A percentile compares a stretch with the other conserved stretches of the same genome.
Evolutionary conservation across 2,888 invertebrate genomes (phyloP).

Genomic region (Neria commutata): DNA sequence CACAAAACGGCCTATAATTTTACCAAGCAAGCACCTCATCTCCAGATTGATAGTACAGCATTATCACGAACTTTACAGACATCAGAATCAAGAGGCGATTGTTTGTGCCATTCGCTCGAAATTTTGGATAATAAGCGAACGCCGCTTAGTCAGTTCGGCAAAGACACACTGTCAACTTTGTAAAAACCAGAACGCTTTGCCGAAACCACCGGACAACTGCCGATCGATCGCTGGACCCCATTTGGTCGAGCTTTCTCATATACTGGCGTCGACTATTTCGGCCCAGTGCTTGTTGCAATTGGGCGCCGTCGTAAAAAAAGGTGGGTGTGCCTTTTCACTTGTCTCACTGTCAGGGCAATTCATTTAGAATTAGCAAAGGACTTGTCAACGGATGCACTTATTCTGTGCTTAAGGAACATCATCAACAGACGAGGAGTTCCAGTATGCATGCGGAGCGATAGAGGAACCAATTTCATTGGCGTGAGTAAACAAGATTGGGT

Average conservation of each 20-base stretch:
- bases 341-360: not conserved
- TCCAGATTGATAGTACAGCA: too few relatives aligned
- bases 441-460: slow-evolving; percentile 26
- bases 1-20: too few relatives aligned
- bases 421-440: slow-evolving; percentile 22
- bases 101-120: too few relatives aligned
- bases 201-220: not conserved
- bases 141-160: too few relatives aligned
- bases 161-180: too few relatives aligned
- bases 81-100: too few relatives aligned
- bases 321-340: not conserved
- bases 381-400: not conserved
- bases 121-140: too few relatives aligned
- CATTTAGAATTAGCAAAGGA: not conserved
- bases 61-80: too few relatives aligned
- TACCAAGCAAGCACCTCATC: too few relatives aligned
- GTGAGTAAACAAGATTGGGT: slow-evolving; percentile 6
- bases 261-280: not conserved
- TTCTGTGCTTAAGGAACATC: not conserved
- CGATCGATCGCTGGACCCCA: not conserved
- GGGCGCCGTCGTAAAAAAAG: not conserved
- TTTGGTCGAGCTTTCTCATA: not conserved
- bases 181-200: not conserved
- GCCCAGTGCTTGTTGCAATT: not conserved
- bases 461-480: slow-evolving; percentile 28